Conservation (phyloP, 1,140 invertebrate genomes). For the Ceratitis capitata region DNA sequence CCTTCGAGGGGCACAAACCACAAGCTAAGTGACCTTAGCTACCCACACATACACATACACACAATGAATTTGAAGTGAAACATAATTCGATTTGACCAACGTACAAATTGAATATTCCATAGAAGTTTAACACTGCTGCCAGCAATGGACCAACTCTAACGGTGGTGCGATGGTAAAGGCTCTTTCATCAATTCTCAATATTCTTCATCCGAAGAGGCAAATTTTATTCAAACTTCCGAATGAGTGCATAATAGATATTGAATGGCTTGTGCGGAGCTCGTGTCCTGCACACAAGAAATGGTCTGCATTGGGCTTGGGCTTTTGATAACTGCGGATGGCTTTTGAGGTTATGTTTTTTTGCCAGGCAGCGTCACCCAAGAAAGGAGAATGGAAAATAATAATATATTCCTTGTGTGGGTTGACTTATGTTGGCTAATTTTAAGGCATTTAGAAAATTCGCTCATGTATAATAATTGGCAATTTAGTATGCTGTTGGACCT, state of each 20-base stretch:
- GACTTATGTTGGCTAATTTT: constrained; percentile 39
- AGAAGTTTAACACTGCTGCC: constrained; percentile 30
- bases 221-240: constrained; percentile 66
- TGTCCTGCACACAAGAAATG: not conserved
- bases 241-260: constrained; percentile 49
- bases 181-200: constrained; percentile 38
- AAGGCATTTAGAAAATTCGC: constrained; percentile 46
- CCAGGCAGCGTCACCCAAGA: not conserved
- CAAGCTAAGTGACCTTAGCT: constrained; percentile 7
- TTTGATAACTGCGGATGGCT: not conserved
- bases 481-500: constrained; percentile 7
- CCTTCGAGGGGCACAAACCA: not conserved
- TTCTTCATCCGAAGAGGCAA: constrained; percentile 51
- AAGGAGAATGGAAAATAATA: not conserved
- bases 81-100: constrained; percentile 29
- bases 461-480: constrained; percentile 65
- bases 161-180: not conserved
- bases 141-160: not conserved
- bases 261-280: not conserved
- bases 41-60: not conserved
- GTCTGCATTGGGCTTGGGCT: not conserved
- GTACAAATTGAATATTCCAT: constrained; percentile 23
- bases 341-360: not conserved
- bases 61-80: not conserved
- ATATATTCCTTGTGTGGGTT: constrained; percentile 34